Percentiles rank a stretch among this genome's conserved stretches.
These are phyloP conservation scores for Poeciliopsis infans DNA, from an alignment of 2,797 vertebrate genomes.

Conservation along the genomic window DNA sequence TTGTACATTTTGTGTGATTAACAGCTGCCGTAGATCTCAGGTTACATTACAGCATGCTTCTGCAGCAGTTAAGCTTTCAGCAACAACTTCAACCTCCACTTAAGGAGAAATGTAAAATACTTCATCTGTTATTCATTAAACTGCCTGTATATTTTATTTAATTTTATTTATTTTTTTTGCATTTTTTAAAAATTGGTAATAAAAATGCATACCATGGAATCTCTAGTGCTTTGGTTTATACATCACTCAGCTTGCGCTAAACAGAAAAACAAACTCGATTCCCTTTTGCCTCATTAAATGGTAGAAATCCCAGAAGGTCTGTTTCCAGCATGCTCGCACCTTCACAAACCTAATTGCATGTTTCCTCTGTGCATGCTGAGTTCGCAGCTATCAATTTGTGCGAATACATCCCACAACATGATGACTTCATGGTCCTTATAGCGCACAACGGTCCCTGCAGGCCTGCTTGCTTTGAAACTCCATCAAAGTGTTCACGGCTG, in stretches of 20 bases:
- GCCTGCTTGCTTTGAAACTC: slow-evolving; percentile 11
- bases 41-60: slow-evolving; percentile 7
- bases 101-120: slow-evolving; percentile 7
- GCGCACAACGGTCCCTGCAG: not conserved
- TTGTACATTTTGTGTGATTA: slow-evolving; percentile 7
- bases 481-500: slow-evolving; percentile 24
- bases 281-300: slow-evolving; percentile 61
- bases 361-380: slow-evolving; percentile 28
- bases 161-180: slow-evolving; percentile 64
- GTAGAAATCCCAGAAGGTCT: slow-evolving; percentile 43
- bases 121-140: slow-evolving; percentile 42
- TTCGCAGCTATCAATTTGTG: slow-evolving; percentile 30
- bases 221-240: not conserved
- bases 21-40: slow-evolving; percentile 12
- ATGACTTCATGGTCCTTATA: slow-evolving; percentile 12
- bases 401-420: slow-evolving; percentile 33
- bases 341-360: slow-evolving; percentile 41
- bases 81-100: not conserved
- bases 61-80: slow-evolving; percentile 7
- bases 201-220: slow-evolving; percentile 27
- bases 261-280: slow-evolving; percentile 43
- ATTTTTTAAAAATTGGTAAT: slow-evolving; percentile 37
- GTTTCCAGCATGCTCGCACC: slow-evolving; percentile 52
- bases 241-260: slow-evolving; percentile 1
- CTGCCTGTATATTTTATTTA: slow-evolving; percentile 43